These are phyloP conservation scores for Hippocampus comes DNA, from an alignment of 2,113 vertebrate species.

Conservation along the genomic window DNA sequence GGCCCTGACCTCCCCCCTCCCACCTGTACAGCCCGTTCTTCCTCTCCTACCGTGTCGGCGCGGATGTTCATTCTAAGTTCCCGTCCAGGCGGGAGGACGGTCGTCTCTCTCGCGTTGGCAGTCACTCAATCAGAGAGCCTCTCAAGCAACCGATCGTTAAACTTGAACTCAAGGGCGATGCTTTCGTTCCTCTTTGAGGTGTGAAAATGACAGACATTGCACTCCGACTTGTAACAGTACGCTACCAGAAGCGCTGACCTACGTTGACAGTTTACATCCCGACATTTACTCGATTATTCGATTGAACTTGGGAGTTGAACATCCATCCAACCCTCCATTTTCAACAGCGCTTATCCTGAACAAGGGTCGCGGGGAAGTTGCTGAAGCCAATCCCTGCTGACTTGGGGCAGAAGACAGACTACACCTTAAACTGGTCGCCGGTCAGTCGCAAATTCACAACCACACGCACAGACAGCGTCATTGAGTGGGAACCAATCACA, in stretches of 20 bases:
- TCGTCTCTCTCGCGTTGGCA: constrained; percentile 33
- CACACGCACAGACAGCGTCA: no score
- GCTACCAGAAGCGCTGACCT: neutral
- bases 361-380: no score
- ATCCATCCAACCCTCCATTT: no score
- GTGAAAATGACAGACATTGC: constrained; percentile 16
- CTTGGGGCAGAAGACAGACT: no score
- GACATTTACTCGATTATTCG: no score
- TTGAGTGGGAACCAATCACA: no score
- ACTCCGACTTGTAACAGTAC: neutral
- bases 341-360: no score
- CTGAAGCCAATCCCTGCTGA: no score
- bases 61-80: constrained; percentile 1
- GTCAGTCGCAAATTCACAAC: no score
- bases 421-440: no score
- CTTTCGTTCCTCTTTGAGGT: constrained; percentile 42
- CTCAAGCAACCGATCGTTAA: constrained; percentile 40
- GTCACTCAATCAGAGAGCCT: constrained; percentile 45
- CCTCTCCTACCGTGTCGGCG: neutral
- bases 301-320: no score
- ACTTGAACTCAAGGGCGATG: constrained; percentile 64
- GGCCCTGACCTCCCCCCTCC: constrained; percentile 63
- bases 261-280: neutral
- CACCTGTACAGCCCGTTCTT: constrained; percentile 11
- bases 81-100: constrained; percentile 31